A percentile compares a stretch with the other conserved stretches of the same genome.
These are phyloP conservation scores for Drosophila testacea DNA, from an alignment of 2,888 invertebrate genomes.

Conservation along the genomic window DNA sequence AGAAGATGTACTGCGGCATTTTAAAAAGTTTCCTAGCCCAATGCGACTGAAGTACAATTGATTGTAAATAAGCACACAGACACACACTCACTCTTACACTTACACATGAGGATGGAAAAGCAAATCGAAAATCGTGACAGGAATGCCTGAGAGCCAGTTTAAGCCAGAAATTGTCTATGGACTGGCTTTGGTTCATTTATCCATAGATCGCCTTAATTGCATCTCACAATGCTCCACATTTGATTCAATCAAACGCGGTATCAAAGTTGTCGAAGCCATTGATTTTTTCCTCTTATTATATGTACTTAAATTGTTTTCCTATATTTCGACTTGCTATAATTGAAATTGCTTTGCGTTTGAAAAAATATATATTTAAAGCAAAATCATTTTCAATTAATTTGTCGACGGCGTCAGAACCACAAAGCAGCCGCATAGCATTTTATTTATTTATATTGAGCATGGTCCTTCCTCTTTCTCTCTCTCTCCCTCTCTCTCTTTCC, in stretches of 20 bases:
- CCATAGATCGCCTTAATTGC: conserved; percentile 71
- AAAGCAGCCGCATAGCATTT: conserved; percentile 69
- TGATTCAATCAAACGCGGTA: conserved; percentile 72
- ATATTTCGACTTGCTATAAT: conserved; percentile 51
- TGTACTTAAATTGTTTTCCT: conserved; percentile 13
- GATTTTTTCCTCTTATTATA: conserved; percentile 50
- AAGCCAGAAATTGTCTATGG: conserved; percentile 17
- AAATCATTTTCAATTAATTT: conserved; percentile 74
- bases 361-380: conserved; percentile 53
- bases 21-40: conserved; percentile 65
- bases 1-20: conserved; percentile 60
- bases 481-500: background rate
- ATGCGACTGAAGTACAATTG: conserved; percentile 62
- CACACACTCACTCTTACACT: conserved; percentile 12
- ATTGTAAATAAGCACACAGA: conserved; percentile 65
- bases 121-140: conserved; percentile 77
- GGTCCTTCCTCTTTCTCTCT: background rate
- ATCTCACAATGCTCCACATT: conserved; percentile 57
- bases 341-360: conserved; percentile 62
- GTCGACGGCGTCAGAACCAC: conserved; percentile 50
- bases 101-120: conserved; percentile 57
- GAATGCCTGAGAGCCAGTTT: conserved; percentile 57
- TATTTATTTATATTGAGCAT: conserved; percentile 65
- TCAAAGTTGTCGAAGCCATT: conserved; percentile 39
- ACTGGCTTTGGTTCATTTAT: conserved; percentile 43